A percentile compares a stretch with the other conserved stretches of the same genome.
These are phyloP conservation scores for Penaeus indicus DNA, from an alignment of 1,140 invertebrate species.

Conservation along the genomic window DNA sequence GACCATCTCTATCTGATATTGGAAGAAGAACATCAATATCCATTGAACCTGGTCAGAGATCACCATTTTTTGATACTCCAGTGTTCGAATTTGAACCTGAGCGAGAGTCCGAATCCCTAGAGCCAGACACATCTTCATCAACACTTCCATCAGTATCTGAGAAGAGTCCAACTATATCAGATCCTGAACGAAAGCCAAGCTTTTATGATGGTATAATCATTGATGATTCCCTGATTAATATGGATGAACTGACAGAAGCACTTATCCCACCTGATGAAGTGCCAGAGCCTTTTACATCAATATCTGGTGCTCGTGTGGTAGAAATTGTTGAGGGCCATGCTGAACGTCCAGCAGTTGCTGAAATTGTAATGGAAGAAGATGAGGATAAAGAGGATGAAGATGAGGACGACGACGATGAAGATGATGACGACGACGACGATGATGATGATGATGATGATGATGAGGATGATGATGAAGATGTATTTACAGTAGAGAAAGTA, in stretches of 20 bases:
- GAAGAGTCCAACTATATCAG: constrained; percentile 45
- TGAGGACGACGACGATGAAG: constrained; percentile 17
- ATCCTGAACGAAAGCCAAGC: constrained; percentile 44
- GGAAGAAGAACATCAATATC: constrained; percentile 63
- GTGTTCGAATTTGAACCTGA: constrained; percentile 65
- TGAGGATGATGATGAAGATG: constrained; percentile 30
- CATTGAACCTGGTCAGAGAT: constrained; percentile 62
- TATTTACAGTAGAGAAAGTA: constrained; percentile 8
- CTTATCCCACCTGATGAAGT: constrained; percentile 63
- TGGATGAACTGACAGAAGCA: constrained; percentile 61
- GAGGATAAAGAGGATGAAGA: constrained; percentile 28
- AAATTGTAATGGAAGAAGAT: constrained; percentile 11
- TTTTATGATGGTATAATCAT: constrained; percentile 59
- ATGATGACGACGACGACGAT: constrained; percentile 15
- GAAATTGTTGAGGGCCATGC: constrained; percentile 53
- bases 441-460: constrained; percentile 17
- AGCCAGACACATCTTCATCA: constrained; percentile 56
- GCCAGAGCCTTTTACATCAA: constrained; percentile 49
- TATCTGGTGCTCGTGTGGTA: constrained; percentile 52
- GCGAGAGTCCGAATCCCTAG: constrained; percentile 54
- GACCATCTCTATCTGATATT: constrained; percentile 65
- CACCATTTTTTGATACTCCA: constrained; percentile 64
- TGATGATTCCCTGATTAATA: constrained; percentile 56
- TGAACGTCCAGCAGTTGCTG: constrained; percentile 32
- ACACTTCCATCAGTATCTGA: constrained; percentile 37